Evolutionary conservation across 37 sponge, comb jelly and placozoan species (phyloP).

Genomic region (Oscarella lobularis): DNA sequence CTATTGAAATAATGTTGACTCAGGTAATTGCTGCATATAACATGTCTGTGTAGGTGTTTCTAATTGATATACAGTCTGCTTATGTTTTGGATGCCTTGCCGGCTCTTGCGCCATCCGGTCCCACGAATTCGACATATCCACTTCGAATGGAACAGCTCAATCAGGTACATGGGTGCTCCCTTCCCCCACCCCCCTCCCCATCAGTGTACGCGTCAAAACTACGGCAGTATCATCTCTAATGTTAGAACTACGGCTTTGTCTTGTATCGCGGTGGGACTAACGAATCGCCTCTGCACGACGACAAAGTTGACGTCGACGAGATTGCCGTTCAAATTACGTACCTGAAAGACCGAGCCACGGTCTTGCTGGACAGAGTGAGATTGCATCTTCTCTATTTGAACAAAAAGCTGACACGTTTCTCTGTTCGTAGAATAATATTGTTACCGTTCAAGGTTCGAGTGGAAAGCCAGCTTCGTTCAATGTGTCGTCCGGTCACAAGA

Average conservation of each 20-base stretch:
- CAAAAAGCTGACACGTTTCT: no score
- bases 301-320: no score
- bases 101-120: neutral
- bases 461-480: neutral
- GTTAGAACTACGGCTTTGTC: slow-evolving; percentile 73
- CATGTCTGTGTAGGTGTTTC: no score
- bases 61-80: slow-evolving; percentile 5
- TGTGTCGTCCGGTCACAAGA: neutral
- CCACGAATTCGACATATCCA: slow-evolving; percentile 14
- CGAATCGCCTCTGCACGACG: neutral
- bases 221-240: no score
- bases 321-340: neutral
- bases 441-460: neutral
- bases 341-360: neutral
- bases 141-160: slow-evolving; percentile 52
- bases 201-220: no score
- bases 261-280: slow-evolving; percentile 20
- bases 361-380: neutral
- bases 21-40: no score
- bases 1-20: no score
- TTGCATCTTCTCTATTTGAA: no score
- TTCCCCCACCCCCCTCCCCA: no score
- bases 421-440: neutral
- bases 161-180: no score
- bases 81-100: slow-evolving; percentile 21